These are phyloP conservation scores for Scomber colias DNA, from an alignment of 2,113 vertebrate genomes.

Conservation along the genomic window DNA sequence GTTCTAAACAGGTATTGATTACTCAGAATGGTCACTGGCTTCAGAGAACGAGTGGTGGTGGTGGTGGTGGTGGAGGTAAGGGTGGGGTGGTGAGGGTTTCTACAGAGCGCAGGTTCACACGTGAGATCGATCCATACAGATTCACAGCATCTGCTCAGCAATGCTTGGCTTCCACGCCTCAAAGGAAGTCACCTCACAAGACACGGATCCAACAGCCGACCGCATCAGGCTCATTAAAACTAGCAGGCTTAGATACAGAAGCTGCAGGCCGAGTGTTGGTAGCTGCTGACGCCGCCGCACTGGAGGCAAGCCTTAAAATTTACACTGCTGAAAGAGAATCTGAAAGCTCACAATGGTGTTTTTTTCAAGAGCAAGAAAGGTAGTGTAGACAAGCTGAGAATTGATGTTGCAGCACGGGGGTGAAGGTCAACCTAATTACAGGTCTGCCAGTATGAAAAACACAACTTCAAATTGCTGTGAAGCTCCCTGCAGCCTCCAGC, in stretches of 20 bases:
- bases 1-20: constrained; percentile 72
- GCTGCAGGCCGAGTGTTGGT: background rate
- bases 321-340: background rate
- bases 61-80: background rate
- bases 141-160: constrained; percentile 11
- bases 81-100: background rate
- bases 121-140: constrained; percentile 25
- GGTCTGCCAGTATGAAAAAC: constrained; percentile 16
- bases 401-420: constrained; percentile 14
- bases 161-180: constrained; percentile 27
- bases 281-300: background rate
- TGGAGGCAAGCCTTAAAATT: background rate
- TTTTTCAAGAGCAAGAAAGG: constrained; percentile 5
- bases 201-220: constrained; percentile 30
- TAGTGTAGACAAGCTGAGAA: constrained; percentile 20
- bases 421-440: constrained; percentile 59
- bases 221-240: constrained; percentile 54
- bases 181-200: constrained; percentile 15
- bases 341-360: constrained; percentile 21
- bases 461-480: constrained; percentile 6
- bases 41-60: background rate
- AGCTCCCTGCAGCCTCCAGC: constrained; percentile 10
- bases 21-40: constrained; percentile 17
- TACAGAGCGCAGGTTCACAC: constrained; percentile 23
- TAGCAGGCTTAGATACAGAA: background rate